These are phyloP conservation scores for Emydocephalus ijimae DNA, from an alignment of 2,113 vertebrate species.

Conservation along the genomic window DNA sequence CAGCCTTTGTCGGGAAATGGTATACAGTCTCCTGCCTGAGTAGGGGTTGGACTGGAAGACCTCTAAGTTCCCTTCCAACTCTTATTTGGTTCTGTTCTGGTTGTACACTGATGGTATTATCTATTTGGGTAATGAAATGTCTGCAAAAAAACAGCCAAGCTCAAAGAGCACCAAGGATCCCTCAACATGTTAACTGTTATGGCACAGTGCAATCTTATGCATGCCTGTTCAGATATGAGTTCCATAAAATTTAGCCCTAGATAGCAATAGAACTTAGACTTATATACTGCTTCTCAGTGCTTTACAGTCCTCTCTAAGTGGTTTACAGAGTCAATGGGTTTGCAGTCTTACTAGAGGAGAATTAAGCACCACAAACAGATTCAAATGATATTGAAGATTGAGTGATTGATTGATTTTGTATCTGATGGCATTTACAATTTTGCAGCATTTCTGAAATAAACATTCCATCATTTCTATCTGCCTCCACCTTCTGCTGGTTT, in stretches of 20 bases:
- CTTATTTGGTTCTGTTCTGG: background rate
- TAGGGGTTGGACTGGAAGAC: background rate
- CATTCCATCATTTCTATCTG: background rate
- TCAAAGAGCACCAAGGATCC: background rate
- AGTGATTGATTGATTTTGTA: background rate
- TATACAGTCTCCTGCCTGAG: background rate
- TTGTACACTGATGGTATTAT: background rate
- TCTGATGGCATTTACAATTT: background rate
- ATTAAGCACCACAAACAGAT: background rate
- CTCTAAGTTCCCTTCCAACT: background rate
- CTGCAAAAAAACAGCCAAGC: background rate
- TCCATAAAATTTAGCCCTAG: background rate
- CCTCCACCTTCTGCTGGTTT: background rate
- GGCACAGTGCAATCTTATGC: background rate
- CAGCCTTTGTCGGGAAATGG: background rate
- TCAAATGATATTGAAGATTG: background rate
- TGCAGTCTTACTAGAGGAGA: background rate
- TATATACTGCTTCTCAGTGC: no score
- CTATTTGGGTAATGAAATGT: background rate
- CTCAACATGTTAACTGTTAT: background rate
- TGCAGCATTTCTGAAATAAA: background rate
- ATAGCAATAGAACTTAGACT: background rate
- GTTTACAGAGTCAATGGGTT: background rate
- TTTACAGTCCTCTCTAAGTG: no score
- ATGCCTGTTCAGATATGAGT: background rate